Evolutionary conservation across 1,140 invertebrate species (phyloP).

Genomic region (Drosophila melanica): DNA sequence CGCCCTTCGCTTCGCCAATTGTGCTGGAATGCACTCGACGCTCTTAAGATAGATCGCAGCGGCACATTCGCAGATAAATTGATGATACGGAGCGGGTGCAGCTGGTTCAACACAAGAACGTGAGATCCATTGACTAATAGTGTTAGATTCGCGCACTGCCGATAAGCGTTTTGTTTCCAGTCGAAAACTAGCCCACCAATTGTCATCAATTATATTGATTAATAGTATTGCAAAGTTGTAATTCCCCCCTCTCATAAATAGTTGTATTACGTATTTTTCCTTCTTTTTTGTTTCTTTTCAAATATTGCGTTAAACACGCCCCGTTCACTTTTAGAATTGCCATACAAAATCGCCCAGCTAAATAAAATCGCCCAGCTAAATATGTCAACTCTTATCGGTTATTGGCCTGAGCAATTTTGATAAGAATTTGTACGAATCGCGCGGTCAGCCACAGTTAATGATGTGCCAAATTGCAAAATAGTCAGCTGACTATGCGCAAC

Average conservation of each 20-base stretch:
- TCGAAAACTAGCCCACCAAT: slow-evolving; percentile 55
- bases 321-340: slow-evolving; percentile 29
- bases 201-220: slow-evolving; percentile 80
- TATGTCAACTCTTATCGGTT: slow-evolving; percentile 66
- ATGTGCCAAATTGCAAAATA: slow-evolving; percentile 13
- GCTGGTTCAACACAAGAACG: slow-evolving; percentile 12
- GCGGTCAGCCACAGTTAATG: slow-evolving; percentile 4
- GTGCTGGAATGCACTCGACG: slow-evolving; percentile 63
- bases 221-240: slow-evolving; percentile 46
- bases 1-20: slow-evolving; percentile 31
- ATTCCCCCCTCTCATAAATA: slow-evolving; percentile 16
- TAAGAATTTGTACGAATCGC: slow-evolving; percentile 25
- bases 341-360: slow-evolving; percentile 41
- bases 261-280: slow-evolving; percentile 3
- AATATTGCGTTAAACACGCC: slow-evolving; percentile 27
- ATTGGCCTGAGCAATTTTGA: slow-evolving; percentile 45
- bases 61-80: slow-evolving; percentile 60
- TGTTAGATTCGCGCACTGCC: slow-evolving; percentile 69
- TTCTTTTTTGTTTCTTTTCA: background rate
- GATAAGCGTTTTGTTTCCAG: slow-evolving; percentile 73
- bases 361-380: slow-evolving; percentile 37
- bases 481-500: slow-evolving; percentile 52
- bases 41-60: slow-evolving; percentile 46
- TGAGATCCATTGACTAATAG: slow-evolving; percentile 74
- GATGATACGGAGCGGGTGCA: slow-evolving; percentile 67